Evolutionary conservation across 2,888 invertebrate species (phyloP), one percentile per base, ranked within the genome.

Genomic region (Plagiodera versicolora): DNA sequence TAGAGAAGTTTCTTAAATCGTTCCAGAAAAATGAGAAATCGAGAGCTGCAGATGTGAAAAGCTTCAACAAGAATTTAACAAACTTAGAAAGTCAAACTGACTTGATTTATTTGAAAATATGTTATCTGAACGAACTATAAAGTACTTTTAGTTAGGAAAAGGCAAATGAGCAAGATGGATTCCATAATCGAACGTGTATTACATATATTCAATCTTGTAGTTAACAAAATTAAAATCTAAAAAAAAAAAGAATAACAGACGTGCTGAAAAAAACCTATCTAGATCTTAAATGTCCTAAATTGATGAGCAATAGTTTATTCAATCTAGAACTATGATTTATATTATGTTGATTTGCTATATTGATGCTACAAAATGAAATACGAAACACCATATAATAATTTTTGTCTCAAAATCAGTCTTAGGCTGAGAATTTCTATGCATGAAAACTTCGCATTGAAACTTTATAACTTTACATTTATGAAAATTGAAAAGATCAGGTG

Each of bases 1-100:
- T 71, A 20, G 55, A 56, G 19, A 60, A 61, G 16, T 64, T 61
- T 44, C 24, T 61, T 3, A 30, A 59, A 49, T 24, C 51, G 19
- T 17, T n/a, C 24, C 9, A 39, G 50, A 16, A 17, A 3, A 14
- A 1, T 14, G 11, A 47, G n/a, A n/a, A 3, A 32, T 17, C 32
- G 24, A 16, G 2, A 10, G 30, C 16, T 14, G 50, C 61, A 8
- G 63, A 65, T 49, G 59, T 70, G 54, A 54, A 56, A 47, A 49
- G 63, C 17, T 70, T 71, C 58, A 67, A 72, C 46, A 52, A 54
- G 11, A 45, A 64, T 14, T 61, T 77, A 19, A 49, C 55, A 51
- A 61, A 67, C 45, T 55, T 70, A 24, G 75, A 77, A 60, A 57
- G 64, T 48, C 45, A 68, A 50, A 67, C 73, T 4, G 75, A 77